Percentiles rank a stretch among this genome's conserved stretches.
Evolutionary conservation across 2,113 vertebrate species (phyloP).

Genomic region (Urocolius indicus): DNA sequence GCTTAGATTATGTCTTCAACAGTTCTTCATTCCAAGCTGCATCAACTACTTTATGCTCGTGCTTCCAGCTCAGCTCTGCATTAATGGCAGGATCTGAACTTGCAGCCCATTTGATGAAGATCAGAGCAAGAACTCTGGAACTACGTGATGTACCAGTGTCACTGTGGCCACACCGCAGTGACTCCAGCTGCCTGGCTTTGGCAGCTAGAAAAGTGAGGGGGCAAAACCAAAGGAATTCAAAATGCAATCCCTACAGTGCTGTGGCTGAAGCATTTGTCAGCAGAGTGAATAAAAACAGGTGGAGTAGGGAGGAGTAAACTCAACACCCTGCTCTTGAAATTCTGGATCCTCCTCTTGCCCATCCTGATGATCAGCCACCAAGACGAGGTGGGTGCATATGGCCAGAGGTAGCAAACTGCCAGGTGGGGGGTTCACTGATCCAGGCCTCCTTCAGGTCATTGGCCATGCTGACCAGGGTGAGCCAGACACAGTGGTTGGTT

Average conservation of each 20-base stretch:
- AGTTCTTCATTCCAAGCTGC: not conserved
- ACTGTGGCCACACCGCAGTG: not conserved
- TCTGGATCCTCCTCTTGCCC: constrained; percentile 86
- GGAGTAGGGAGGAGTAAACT: constrained; percentile 2
- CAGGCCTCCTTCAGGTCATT: constrained; percentile 92
- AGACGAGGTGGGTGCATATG: constrained; percentile 88
- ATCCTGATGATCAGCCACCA: constrained; percentile 80
- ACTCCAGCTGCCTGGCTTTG: not conserved
- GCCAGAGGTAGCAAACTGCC: constrained; percentile 85
- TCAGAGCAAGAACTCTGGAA: not conserved
- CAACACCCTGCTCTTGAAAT: constrained; percentile 91
- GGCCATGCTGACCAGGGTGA: constrained; percentile 86
- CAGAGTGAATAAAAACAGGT: not conserved
- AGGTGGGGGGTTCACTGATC: constrained; percentile 88
- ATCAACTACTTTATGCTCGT: not conserved
- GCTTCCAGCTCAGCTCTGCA: not conserved
- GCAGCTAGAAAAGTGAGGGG: not conserved
- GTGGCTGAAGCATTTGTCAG: not conserved
- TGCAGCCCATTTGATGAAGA: rapidly evolving
- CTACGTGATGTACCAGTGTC: rapidly evolving
- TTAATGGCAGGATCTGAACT: not conserved
- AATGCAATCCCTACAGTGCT: not conserved
- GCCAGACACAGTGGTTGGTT: constrained; percentile 84
- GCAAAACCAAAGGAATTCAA: not conserved
- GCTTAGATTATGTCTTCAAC: not conserved